phyloP scores from a whole-genome alignment of 1,140 invertebrate species.

The Latrodectus geometricus region DNA sequence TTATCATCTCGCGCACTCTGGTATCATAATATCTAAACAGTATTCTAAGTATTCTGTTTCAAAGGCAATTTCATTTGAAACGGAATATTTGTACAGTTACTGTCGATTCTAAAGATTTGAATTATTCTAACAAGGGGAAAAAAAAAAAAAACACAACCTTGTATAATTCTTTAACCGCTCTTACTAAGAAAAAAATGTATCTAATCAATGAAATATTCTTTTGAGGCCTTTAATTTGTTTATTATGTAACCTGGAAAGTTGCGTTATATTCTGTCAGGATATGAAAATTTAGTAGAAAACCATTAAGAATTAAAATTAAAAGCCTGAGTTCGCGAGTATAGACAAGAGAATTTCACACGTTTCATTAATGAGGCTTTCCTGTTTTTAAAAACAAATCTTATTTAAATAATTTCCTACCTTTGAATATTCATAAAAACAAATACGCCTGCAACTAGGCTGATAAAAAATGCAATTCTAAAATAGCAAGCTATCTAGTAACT shows the following conservation, averaged over 20 bases:
- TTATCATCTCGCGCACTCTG: too few species aligned
- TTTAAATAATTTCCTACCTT: constrained; percentile 31
- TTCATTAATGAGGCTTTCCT: constrained; percentile 38
- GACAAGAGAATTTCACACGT: constrained; percentile 27
- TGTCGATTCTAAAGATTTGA: background rate
- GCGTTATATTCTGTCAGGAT: background rate
- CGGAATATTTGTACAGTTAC: too few species aligned
- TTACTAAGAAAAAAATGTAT: background rate
- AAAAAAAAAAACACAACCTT: background rate
- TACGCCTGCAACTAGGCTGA: background rate
- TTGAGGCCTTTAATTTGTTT: background rate
- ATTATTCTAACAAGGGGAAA: too few species aligned
- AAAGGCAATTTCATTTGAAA: too few species aligned
- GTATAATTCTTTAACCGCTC: background rate
- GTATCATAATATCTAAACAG: too few species aligned
- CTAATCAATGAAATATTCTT: background rate
- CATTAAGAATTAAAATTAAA: constrained; percentile 50
- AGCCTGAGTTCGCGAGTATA: constrained; percentile 4
- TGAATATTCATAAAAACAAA: constrained; percentile 59
- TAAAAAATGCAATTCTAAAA: background rate
- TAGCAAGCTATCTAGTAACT: background rate
- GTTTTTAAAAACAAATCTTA: constrained; percentile 31
- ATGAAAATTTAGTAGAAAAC: background rate
- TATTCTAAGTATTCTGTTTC: too few species aligned
- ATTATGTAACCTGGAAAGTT: background rate